Evolutionary conservation across 2,797 vertebrate genomes (phyloP).

Genomic region (Botia almorhae): DNA sequence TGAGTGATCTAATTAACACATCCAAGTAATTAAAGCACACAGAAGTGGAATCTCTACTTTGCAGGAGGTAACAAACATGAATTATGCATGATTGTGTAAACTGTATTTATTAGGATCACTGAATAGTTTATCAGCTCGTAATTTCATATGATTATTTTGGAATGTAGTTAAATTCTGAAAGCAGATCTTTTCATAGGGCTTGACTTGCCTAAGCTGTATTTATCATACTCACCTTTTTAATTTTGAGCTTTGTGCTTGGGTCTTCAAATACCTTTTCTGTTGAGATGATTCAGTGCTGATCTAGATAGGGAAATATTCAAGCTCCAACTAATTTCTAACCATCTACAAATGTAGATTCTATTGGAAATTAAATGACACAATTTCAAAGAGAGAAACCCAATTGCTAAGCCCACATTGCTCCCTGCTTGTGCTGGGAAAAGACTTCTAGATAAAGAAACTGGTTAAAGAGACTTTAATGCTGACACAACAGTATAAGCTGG

Average conservation of each 20-base stretch:
- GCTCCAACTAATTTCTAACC: constrained; percentile 11
- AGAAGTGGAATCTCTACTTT: constrained; percentile 45
- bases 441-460: constrained; percentile 35
- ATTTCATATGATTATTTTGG: constrained; percentile 25
- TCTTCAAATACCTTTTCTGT: constrained; percentile 2
- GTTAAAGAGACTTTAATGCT: constrained; percentile 37
- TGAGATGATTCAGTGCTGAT: constrained; percentile 17
- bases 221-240: constrained; percentile 5
- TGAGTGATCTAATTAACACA: constrained; percentile 49
- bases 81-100: constrained; percentile 54
- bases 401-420: not conserved
- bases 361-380: constrained; percentile 34
- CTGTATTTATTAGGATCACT: constrained; percentile 46
- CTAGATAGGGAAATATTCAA: constrained; percentile 25
- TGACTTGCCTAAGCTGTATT: not conserved
- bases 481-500: constrained; percentile 33
- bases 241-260: not conserved
- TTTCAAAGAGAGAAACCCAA: not conserved
- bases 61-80: constrained; percentile 42
- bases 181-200: constrained; percentile 8
- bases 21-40: constrained; percentile 52
- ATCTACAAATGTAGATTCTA: constrained; percentile 23
- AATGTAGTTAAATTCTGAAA: constrained; percentile 8
- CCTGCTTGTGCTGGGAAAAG: constrained; percentile 12
- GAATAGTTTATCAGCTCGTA: constrained; percentile 42